phyloP scores from a whole-genome alignment of 2,797 vertebrate genomes.

The Amazona finschi region DNA sequence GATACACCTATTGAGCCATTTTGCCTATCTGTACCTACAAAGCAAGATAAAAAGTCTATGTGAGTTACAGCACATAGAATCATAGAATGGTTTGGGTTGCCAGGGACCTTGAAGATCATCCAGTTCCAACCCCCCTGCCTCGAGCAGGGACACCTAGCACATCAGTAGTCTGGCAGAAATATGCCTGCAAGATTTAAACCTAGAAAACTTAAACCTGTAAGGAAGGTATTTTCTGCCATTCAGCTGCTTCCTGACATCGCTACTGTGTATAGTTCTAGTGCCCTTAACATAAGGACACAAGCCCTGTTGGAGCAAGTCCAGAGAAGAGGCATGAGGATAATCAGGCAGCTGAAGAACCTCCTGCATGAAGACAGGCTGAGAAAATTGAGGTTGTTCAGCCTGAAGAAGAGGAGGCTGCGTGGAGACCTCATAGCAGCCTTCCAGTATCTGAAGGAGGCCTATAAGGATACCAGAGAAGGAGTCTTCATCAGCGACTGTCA shows the following conservation, averaged over 20 bases:
- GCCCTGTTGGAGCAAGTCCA: not conserved
- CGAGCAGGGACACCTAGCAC: too few species aligned
- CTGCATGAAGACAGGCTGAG: not conserved
- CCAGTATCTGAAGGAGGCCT: too few species aligned
- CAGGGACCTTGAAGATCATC: too few species aligned
- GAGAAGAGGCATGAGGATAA: not conserved
- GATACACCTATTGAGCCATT: not conserved
- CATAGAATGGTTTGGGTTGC: too few species aligned
- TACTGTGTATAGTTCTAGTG: not conserved
- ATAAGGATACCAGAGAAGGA: too few species aligned
- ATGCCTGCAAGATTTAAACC: not conserved
- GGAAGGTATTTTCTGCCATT: not conserved
- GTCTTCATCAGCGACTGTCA: too few species aligned
- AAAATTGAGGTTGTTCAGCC: not conserved
- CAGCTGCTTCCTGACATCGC: not conserved
- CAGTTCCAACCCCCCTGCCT: too few species aligned
- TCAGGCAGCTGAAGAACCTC: not conserved
- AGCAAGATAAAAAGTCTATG: not conserved
- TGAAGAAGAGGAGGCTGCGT: not conserved
- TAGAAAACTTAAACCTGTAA: not conserved
- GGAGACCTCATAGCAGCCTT: not conserved
- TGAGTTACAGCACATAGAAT: not conserved
- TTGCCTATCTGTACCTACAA: not conserved
- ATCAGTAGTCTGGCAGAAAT: not conserved
- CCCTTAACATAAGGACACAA: not conserved